phyloP scores from a whole-genome alignment of 1,140 invertebrate genomes.

The Popillia japonica region DNA sequence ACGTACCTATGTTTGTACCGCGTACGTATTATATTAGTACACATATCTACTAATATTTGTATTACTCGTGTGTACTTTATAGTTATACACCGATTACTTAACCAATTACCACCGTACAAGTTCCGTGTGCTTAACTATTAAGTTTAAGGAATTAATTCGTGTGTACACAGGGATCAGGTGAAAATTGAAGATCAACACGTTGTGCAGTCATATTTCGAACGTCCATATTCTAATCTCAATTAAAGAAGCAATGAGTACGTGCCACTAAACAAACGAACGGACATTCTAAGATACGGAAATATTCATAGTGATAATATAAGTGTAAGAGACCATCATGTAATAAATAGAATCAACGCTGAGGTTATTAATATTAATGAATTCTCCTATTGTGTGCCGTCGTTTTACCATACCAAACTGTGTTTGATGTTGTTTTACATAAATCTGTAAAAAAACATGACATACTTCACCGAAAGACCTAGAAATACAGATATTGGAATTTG shows the following conservation, averaged over 20 bases:
- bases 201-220: background rate
- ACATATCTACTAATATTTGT: conserved; percentile 11
- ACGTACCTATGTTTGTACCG: conserved; percentile 10
- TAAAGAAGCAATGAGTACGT: background rate
- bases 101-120: background rate
- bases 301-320: background rate
- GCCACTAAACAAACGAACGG: background rate
- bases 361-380: conserved; percentile 1
- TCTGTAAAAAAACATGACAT: too few relatives aligned
- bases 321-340: background rate
- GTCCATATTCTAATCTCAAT: background rate
- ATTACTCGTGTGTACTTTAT: background rate
- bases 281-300: background rate
- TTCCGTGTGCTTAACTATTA: conserved; percentile 7
- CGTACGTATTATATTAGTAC: background rate
- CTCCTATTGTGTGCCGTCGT: background rate
- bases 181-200: background rate
- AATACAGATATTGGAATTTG: background rate
- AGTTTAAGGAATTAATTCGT: background rate
- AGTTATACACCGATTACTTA: background rate
- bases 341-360: background rate
- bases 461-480: background rate
- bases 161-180: background rate
- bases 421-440: too few relatives aligned
- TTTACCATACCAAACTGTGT: too few relatives aligned